Conservation (phyloP, 2,888 invertebrate species). For the Synanthedon vespiformis region DNA sequence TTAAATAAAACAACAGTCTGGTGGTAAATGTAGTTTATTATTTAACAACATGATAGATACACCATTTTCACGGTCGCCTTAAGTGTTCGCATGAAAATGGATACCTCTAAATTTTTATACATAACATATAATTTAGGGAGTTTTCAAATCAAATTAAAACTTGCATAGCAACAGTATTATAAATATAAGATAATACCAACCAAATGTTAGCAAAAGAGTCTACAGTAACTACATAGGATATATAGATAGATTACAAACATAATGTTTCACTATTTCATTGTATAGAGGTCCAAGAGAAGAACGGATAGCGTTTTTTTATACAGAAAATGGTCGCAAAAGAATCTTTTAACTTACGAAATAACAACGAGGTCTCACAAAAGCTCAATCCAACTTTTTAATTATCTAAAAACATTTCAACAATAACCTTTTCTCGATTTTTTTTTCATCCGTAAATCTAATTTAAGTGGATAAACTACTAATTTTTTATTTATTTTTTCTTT, state of each 20-base stretch:
- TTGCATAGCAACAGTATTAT: slow-evolving; percentile 40
- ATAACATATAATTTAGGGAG: slow-evolving; percentile 53
- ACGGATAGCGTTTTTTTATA: slow-evolving; percentile 19
- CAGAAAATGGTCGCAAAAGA: slow-evolving; percentile 22
- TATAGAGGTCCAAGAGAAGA: neutral
- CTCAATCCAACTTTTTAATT: slow-evolving; percentile 61
- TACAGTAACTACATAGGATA: slow-evolving; percentile 31
- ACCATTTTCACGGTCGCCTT: slow-evolving; percentile 60
- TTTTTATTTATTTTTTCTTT: slow-evolving; percentile 21
- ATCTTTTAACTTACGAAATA: slow-evolving; percentile 37
- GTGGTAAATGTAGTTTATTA: slow-evolving; percentile 79
- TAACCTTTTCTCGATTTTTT: slow-evolving; percentile 47
- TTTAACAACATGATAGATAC: slow-evolving; percentile 73
- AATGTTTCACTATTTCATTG: neutral
- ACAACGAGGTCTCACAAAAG: slow-evolving; percentile 61
- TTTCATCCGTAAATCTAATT: slow-evolving; percentile 58
- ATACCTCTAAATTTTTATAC: slow-evolving; percentile 66
- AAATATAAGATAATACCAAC: slow-evolving; percentile 11
- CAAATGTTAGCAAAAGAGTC: slow-evolving; percentile 46
- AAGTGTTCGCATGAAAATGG: slow-evolving; percentile 58
- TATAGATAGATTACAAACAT: neutral
- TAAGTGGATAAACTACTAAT: slow-evolving; percentile 65
- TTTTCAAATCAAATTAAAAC: slow-evolving; percentile 54
- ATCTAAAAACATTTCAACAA: slow-evolving; percentile 70
- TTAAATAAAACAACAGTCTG: slow-evolving; percentile 54